Percentiles rank a stretch among this genome's conserved stretches.
Conservation (phyloP, 2,888 invertebrate genomes). For the Cataglyphis albicans region DNA sequence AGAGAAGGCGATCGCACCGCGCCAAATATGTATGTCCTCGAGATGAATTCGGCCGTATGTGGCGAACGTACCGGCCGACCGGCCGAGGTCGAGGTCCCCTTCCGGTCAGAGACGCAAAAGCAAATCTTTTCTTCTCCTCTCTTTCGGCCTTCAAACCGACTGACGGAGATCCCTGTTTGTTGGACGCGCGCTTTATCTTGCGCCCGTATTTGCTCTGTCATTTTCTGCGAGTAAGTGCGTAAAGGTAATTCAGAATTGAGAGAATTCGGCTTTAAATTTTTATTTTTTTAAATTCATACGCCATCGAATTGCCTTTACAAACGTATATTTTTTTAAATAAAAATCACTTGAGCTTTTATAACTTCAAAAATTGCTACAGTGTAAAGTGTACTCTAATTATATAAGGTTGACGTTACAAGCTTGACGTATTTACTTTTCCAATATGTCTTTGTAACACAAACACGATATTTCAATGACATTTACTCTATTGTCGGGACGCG, state of each 20-base stretch:
- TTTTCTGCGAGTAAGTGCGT: neutral
- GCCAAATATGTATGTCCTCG: constrained; percentile 54
- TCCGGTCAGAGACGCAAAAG: constrained; percentile 45
- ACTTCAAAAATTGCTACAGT: constrained; percentile 6
- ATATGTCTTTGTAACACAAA: constrained; percentile 12
- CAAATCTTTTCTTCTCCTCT: neutral
- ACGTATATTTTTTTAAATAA: neutral
- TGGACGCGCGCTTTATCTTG: neutral
- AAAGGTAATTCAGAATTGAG: constrained; percentile 23
- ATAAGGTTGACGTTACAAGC: neutral
- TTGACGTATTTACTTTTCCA: constrained; percentile 19
- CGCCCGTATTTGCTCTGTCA: constrained; percentile 37
- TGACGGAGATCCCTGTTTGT: constrained; percentile 13
- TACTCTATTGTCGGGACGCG: constrained; percentile 1
- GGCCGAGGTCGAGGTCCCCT: constrained; percentile 38
- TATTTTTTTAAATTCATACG: neutral
- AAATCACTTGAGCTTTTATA: neutral
- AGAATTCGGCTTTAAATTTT: neutral
- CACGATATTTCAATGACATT: constrained; percentile 25
- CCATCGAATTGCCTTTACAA: neutral
- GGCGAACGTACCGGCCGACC: constrained; percentile 8
- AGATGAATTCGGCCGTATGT: constrained; percentile 42
- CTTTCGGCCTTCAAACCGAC: constrained; percentile 23
- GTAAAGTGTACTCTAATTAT: neutral
- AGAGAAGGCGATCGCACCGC: constrained; percentile 13